Evolutionary conservation across 2,113 vertebrate genomes (phyloP), one percentile per base, ranked within the genome.

Genomic region (Pygoscelis antarcticus): DNA sequence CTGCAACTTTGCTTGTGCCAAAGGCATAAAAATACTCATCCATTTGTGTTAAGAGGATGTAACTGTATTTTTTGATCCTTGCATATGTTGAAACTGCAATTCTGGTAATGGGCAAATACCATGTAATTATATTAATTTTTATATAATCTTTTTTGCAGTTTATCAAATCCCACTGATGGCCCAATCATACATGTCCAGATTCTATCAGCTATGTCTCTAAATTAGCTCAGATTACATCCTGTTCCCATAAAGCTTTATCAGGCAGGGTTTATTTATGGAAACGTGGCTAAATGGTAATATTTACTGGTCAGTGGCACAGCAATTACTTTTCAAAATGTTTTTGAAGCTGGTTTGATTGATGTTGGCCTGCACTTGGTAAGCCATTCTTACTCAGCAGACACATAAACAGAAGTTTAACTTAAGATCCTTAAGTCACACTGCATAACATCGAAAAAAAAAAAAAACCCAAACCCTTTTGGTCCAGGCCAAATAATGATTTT

Each of bases 181-280:
- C 18, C 32, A 38, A 4, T 29, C 0, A 0, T 38, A 47, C 9
- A 30, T 3, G 13, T 38, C 7, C 30, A 78, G 40, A 52, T 60
- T 68, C 38, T 44, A 12, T 57, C 10, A 49, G 13, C 32, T 81
- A 8, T 49, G 6, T 46, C 46, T 70, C 58, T 30, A 44, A 77
- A 80, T 84, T 83, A 47, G 54, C 27, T 75, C 90, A 22, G 16
- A 49, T 76, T 87, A 25, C 22, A 78, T 51, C 29, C 11, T 84
- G 25, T 47, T 81, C 65, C 25, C 17, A 40, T 65, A 87, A 75
- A 84, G 38, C 11, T 84, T 72, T 82, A 34, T 71, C 32, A 70
- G 23, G 11, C 16, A 49, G 47, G 9, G 20, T 68, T 95, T 71
- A 47, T 83, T 86, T 87, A 58, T 58, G 42, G 52, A 66, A 78